Evolutionary conservation across 37 sponge, comb jelly and placozoan species (phyloP).

Genomic region (Amphimedon queenslandica): DNA sequence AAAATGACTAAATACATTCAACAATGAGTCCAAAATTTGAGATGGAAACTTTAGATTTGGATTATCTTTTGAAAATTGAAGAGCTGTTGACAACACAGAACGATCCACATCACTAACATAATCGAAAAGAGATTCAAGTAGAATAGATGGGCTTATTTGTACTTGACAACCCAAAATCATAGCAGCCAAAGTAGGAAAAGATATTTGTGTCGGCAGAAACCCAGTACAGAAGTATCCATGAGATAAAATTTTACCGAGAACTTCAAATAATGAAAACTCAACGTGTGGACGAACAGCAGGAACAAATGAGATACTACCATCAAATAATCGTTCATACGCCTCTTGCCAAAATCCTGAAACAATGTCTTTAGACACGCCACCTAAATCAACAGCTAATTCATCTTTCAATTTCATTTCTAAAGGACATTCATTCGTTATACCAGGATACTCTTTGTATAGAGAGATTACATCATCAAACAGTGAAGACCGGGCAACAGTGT

Average conservation of each 20-base stretch:
- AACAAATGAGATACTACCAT: neutral
- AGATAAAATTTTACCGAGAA: neutral
- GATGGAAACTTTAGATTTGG: no score
- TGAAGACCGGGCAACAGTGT: no score
- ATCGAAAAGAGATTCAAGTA: neutral
- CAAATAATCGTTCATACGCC: neutral
- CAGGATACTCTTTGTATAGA: neutral
- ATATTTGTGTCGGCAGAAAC: neutral
- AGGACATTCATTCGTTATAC: neutral
- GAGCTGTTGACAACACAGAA: no score
- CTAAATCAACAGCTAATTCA: slow-evolving; percentile 11
- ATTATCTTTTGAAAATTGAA: no score
- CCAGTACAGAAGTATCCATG: neutral
- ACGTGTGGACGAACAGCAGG: neutral
- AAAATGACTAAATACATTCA: neutral
- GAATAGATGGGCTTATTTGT: neutral
- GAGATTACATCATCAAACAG: neutral
- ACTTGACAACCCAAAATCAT: neutral
- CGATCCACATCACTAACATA: neutral
- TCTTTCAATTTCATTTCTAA: no score
- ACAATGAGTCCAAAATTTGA: no score
- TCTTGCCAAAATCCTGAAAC: slow-evolving; percentile 25
- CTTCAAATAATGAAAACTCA: neutral
- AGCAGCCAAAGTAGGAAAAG: neutral
- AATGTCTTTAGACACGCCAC: slow-evolving; percentile 14